Conservation (phyloP, 2,797 vertebrate species). For the Schizopygopsis malacanthus region DNA sequence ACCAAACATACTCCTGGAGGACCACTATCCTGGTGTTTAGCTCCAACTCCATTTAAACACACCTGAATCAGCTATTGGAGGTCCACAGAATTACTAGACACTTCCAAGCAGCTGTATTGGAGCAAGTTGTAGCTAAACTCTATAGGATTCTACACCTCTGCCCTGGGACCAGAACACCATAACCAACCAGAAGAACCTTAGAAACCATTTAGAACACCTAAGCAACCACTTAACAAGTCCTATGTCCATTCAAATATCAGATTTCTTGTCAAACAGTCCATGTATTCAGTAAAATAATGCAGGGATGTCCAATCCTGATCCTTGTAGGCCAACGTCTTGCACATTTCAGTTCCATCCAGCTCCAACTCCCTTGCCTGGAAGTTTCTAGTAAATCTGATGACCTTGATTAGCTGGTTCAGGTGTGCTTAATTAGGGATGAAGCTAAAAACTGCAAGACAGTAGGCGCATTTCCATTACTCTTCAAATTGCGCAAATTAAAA, state of each 20-base stretch:
- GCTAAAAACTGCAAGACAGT: not conserved
- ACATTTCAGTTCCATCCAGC: not conserved
- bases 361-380: not conserved
- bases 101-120: not conserved
- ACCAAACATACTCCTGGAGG: not conserved
- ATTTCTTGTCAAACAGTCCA: not conserved
- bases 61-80: not conserved
- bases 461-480: no score
- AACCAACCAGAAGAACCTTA: not conserved
- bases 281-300: not conserved
- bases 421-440: not conserved
- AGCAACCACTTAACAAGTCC: not conserved
- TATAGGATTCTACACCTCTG: not conserved
- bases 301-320: not conserved
- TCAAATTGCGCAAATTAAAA: no score
- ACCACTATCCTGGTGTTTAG: not conserved
- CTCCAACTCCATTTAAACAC: not conserved
- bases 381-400: not conserved
- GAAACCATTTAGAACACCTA: not conserved
- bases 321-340: not conserved
- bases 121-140: not conserved
- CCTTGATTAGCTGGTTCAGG: not conserved
- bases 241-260: not conserved
- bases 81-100: not conserved
- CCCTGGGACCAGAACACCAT: not conserved